Evolutionary conservation across 2,888 invertebrate genomes (phyloP), one percentile per base, ranked within the genome.

Genomic region (Idaea aversata): DNA sequence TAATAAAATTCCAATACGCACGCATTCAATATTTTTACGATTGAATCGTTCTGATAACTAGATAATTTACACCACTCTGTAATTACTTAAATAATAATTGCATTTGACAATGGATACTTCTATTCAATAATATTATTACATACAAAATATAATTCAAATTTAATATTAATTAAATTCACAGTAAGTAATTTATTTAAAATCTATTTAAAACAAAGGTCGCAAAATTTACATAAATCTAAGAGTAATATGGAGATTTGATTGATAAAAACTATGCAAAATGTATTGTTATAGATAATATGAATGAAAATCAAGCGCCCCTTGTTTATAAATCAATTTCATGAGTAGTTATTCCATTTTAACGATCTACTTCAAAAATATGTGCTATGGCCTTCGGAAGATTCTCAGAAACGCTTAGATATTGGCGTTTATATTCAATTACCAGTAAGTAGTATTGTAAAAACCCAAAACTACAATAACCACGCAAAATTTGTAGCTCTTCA

Each of bases 361-460:
- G 86, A 81, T 87, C 86, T 83, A 86, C 78, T 83, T 87, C 78
- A 80, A 79, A 82, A 79, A 79, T 83, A 81, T 85, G 85, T 78
- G 75, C 78, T 80, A 70, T 74, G 75, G 75, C 85, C 86, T 86
- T 84, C 81, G 71, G 67, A 66, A 62, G 70, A 75, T 86, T 86
- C 84, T 82, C 71, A 75, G 86, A 83, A 87, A 81, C 76, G 65
- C 71, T 70, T 73, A 73, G 70, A 60, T 75, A 65, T 78, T 79
- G 80, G 77, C 79, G 70, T 70, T 69, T 69, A 67, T 64, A 70
- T 70, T 70, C 68, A 69, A 65, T 66, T 47, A 66, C 67, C 25
- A 25, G 1, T 25, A 70, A 67, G 65, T 65, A 68, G 59, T 64
- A 63, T 61, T 69, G 61, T 65, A 63, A 62, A 62, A 69, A 67